Evolutionary conservation across 2,113 vertebrate genomes (phyloP), one percentile per base, ranked within the genome.

Genomic region (Entomyzon cyanotis): DNA sequence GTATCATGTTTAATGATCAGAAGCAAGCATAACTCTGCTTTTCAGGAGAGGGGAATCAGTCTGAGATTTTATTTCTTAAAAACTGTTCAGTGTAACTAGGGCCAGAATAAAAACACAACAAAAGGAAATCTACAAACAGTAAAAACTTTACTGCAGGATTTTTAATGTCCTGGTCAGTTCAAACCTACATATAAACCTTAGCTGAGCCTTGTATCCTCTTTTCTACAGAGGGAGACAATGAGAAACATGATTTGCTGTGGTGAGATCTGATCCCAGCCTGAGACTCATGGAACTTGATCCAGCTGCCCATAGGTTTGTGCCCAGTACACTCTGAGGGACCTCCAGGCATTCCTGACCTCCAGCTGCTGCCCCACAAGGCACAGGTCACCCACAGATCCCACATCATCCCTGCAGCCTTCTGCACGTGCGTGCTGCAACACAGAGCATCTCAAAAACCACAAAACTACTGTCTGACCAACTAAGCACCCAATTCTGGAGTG

Each of bases 221-320:
- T 44, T 50, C 50, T 68, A 49, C 5, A 56, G 31, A 84, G 44
- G 14, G 8, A 4, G 20, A 18, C 9, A 56, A 10, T 0, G 1
- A 56, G n/a, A 55, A 37, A 35, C 1, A 1, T 23, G 7, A 46
- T 37, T 74, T 67, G 31, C 39, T 63, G 14, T 55, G 27, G 31
- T 10, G 56, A 37, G 42, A 24, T 46, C 79, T 49, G 50, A 64
- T 28, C 50, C 70, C 46, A 42, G 16, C 9, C 11, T 31, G 17
- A 74, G 39, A 42, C 18, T 28, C 35, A 3, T 6, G 24, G 24
- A 10, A 47, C 24, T 52, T 0, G 0, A 42, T n/a, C 76, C 47
- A 59, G 42, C 18, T 58, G 28, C 31, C 52, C 64, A 42, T 0
- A 1, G 8, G 3, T 14, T 1, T 0, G 64, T 47, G 23, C 16